Percentiles rank a stretch among this genome's conserved stretches.
These are phyloP conservation scores for Rutilus rutilus DNA, from an alignment of 2,113 vertebrate species.

Conservation along the genomic window DNA sequence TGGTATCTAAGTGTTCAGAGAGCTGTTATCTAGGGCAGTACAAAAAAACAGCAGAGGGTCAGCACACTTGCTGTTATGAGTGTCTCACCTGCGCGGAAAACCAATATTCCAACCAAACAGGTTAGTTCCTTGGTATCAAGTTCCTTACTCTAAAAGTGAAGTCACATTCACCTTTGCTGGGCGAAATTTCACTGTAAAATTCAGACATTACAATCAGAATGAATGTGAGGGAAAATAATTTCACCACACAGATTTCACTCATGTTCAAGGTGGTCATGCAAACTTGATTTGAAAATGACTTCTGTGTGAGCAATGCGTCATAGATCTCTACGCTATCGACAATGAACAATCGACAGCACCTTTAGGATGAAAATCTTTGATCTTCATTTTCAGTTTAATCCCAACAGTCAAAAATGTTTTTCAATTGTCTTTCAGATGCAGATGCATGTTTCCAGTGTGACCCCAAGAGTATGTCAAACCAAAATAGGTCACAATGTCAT, in stretches of 20 bases:
- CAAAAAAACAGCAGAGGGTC: slow-evolving; percentile 84
- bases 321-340: too few species aligned
- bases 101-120: slow-evolving; percentile 82
- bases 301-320: too few species aligned
- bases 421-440: slow-evolving; percentile 77
- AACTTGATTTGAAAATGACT: too few species aligned
- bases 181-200: too few species aligned
- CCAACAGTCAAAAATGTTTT: neutral
- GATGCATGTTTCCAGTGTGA: slow-evolving; percentile 82
- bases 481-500: slow-evolving; percentile 76
- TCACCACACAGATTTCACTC: too few species aligned
- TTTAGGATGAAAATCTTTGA: neutral
- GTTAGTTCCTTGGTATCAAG: slow-evolving; percentile 59
- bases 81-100: slow-evolving; percentile 85
- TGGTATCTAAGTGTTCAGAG: slow-evolving; percentile 83
- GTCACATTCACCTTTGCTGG: too few species aligned
- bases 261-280: too few species aligned
- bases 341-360: too few species aligned
- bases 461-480: slow-evolving; percentile 73
- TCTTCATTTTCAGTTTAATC: neutral
- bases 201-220: too few species aligned
- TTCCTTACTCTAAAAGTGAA: neutral
- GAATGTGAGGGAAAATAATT: too few species aligned
- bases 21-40: slow-evolving; percentile 83
- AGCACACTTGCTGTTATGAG: slow-evolving; percentile 88